Conservation (phyloP, 2,113 vertebrate genomes). For the Sinosuthora webbiana region DNA sequence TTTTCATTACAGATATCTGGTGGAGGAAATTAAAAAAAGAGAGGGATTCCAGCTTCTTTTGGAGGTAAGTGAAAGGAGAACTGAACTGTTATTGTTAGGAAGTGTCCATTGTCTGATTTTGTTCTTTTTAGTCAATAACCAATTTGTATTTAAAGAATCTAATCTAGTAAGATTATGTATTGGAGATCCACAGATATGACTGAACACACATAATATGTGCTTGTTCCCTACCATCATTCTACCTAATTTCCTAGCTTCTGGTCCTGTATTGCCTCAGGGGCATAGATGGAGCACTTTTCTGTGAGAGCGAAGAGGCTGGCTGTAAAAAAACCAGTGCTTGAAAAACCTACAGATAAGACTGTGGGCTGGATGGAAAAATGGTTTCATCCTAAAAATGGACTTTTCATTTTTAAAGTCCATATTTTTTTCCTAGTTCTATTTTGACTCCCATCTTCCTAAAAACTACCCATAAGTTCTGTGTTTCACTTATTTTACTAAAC, state of each 20-base stretch:
- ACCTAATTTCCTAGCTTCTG: not conserved
- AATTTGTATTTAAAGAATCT: not conserved
- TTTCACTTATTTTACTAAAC: not conserved
- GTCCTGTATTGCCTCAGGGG: not conserved
- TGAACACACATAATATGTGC: not conserved
- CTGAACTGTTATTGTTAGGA: not conserved
- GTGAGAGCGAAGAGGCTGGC: not conserved
- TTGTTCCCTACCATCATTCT: not conserved
- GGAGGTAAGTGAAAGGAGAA: conserved; percentile 68
- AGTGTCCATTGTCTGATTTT: not conserved
- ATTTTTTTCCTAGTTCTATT: not conserved
- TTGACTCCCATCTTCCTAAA: not conserved
- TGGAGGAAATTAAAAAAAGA: conserved; percentile 80
- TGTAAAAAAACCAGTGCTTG: not conserved
- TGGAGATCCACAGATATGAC: not conserved
- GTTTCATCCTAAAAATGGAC: not conserved
- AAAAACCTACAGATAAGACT: not conserved
- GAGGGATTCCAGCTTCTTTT: conserved; percentile 79
- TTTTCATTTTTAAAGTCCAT: not conserved
- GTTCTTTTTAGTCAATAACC: not conserved
- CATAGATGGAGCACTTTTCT: not conserved
- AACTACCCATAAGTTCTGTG: not conserved
- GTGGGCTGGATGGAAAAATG: not conserved
- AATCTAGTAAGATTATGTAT: not conserved
- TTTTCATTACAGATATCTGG: conserved; percentile 76